Evolutionary conservation across 1,140 invertebrate species (phyloP).

Genomic region (Bombus turneri): DNA sequence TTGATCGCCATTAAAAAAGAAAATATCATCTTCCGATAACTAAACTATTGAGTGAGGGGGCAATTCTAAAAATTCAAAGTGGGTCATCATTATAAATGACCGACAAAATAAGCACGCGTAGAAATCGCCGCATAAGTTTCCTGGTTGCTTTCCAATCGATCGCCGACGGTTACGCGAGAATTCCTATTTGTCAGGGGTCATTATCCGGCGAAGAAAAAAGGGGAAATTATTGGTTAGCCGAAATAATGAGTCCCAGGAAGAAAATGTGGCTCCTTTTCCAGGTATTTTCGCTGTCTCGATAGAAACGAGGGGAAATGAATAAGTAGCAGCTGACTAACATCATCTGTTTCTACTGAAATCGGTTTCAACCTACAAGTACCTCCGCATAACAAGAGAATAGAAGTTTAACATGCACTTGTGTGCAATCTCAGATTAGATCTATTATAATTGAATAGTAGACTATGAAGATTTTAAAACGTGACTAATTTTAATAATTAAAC

Average conservation of each 20-base stretch:
- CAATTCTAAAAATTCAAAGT: not conserved
- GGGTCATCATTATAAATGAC: not conserved
- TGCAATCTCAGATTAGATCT: not conserved
- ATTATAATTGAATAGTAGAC: no score
- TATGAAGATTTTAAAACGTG: not conserved
- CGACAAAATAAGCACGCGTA: not conserved
- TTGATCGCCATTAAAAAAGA: no score
- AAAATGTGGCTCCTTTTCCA: not conserved
- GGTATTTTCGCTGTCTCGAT: not conserved
- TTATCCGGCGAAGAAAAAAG: not conserved
- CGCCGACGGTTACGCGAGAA: not conserved
- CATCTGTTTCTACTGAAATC: not conserved
- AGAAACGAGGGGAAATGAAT: not conserved
- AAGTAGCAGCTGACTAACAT: not conserved
- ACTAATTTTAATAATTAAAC: not conserved
- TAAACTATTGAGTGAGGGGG: no score
- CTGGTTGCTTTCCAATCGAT: constrained; percentile 10
- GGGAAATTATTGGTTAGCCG: constrained; percentile 14
- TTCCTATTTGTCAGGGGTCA: not conserved
- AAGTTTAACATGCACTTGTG: not conserved
- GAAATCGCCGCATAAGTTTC: not conserved
- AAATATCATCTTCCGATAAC: no score
- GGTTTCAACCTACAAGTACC: not conserved
- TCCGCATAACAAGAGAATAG: not conserved
- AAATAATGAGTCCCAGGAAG: constrained; percentile 21